Conservation (phyloP, 2,888 invertebrate genomes). For the Platerodrilus igneus region DNA sequence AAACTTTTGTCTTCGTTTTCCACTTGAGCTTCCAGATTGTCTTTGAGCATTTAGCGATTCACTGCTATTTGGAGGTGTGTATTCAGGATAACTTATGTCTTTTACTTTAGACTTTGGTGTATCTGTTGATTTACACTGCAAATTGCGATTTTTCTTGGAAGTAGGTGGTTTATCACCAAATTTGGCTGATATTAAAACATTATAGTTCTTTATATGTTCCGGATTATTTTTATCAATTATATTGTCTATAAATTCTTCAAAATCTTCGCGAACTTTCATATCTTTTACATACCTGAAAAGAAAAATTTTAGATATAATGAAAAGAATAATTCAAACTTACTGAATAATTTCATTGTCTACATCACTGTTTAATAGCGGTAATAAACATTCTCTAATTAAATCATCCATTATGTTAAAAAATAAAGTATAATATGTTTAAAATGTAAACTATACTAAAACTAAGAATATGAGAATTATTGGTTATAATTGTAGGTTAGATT, state of each 20-base stretch:
- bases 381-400: constrained; percentile 62
- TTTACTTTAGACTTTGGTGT: neutral
- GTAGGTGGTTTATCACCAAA: constrained; percentile 32
- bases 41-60: constrained; percentile 18
- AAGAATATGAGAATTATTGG: too few relatives aligned
- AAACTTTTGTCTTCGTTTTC: constrained; percentile 63
- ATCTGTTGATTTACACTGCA: neutral
- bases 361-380: constrained; percentile 61
- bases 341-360: constrained; percentile 66
- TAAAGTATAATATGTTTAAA: too few relatives aligned
- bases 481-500: too few relatives aligned
- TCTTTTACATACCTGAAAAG: constrained; percentile 64
- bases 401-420: constrained; percentile 55
- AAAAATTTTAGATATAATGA: too few relatives aligned
- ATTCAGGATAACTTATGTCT: too few relatives aligned
- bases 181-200: constrained; percentile 40
- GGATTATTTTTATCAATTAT: constrained; percentile 64
- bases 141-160: constrained; percentile 14
- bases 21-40: constrained; percentile 28
- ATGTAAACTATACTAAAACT: too few relatives aligned
- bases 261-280: constrained; percentile 65
- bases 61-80: constrained; percentile 22
- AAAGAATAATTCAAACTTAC: constrained; percentile 46
- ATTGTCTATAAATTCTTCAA: constrained; percentile 73
- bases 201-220: constrained; percentile 62